A percentile compares a stretch with the other conserved stretches of the same genome.
Conservation (phyloP, 2,113 vertebrate species). For the Calypte anna region DNA sequence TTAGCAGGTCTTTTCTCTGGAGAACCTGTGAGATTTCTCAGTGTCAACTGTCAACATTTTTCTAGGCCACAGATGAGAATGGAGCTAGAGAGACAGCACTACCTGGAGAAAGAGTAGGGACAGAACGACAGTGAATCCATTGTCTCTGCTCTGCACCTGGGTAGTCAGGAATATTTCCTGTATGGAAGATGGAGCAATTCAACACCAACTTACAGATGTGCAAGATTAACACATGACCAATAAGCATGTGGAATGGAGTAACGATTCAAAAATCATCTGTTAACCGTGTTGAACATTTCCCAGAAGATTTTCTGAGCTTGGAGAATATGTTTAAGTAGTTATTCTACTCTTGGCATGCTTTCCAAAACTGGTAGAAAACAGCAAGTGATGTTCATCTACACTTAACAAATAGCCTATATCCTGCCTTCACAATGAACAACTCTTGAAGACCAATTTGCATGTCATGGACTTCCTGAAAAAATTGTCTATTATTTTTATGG, state of each 20-base stretch:
- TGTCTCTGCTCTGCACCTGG: neutral
- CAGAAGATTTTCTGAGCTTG: neutral
- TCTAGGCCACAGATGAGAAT: neutral
- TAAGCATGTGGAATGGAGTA: neutral
- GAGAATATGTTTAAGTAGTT: neutral
- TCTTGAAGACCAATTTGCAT: neutral
- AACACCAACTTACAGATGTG: neutral
- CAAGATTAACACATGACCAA: neutral
- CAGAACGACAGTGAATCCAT: neutral
- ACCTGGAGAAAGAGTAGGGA: neutral
- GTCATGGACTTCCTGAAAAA: neutral
- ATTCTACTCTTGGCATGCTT: neutral
- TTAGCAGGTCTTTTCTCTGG: neutral
- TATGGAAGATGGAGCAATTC: neutral
- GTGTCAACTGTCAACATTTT: neutral
- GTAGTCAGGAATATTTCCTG: accelerated
- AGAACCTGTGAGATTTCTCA: neutral
- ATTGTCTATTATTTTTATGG: neutral
- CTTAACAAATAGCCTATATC: neutral
- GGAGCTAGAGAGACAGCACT: neutral
- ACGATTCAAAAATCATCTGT: neutral
- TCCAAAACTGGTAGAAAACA: neutral
- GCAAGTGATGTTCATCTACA: neutral
- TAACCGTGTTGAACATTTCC: neutral
- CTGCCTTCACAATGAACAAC: neutral